phyloP scores from a whole-genome alignment of 2,797 vertebrate genomes.

The Pipistrellus kuhlii region DNA sequence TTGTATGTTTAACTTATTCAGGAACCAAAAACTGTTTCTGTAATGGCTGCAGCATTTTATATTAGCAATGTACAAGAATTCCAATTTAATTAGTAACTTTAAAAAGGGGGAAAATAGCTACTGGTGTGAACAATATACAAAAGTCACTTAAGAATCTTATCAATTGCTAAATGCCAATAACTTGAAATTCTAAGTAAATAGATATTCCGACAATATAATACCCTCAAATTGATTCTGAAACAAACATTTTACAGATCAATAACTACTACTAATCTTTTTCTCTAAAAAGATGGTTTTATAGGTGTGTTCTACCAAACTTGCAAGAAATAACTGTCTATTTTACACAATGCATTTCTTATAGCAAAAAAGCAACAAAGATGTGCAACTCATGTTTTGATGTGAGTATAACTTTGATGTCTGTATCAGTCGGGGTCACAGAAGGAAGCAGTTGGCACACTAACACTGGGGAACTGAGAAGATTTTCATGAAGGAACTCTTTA shows the following conservation, averaged over 20 bases:
- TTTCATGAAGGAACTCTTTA: background rate
- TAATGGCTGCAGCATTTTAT: background rate
- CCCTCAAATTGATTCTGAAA: background rate
- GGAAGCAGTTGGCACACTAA: background rate
- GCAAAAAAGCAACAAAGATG: background rate
- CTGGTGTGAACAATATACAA: background rate
- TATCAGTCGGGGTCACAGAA: background rate
- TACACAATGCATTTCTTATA: slow-evolving; percentile 7
- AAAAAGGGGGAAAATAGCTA: background rate
- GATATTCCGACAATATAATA: background rate
- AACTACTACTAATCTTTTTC: background rate
- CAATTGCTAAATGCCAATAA: background rate
- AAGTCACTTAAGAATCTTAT: background rate
- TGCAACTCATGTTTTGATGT: background rate
- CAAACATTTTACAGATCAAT: background rate
- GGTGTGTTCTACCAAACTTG: background rate
- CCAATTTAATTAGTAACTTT: background rate
- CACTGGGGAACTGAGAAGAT: background rate
- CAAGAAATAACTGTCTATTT: background rate
- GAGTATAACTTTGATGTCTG: background rate
- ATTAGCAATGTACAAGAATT: background rate
- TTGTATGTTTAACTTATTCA: background rate
- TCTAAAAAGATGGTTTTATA: background rate
- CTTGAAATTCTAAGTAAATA: background rate
- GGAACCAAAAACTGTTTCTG: background rate